Evolutionary conservation across 2,113 vertebrate species (phyloP), one percentile per base, ranked within the genome.

Genomic region (Pomatostomus ruficeps): DNA sequence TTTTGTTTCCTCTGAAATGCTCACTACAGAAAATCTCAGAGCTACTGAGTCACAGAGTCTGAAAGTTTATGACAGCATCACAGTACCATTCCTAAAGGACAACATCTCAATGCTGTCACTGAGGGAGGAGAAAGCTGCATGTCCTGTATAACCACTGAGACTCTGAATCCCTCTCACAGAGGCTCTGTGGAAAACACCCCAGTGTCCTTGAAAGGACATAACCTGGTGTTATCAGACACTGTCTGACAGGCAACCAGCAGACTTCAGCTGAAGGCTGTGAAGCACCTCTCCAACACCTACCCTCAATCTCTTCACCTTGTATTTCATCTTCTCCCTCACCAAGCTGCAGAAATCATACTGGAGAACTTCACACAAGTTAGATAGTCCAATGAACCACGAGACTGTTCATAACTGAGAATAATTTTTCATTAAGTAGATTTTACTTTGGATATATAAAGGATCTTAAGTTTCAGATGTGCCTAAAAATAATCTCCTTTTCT

Each of bases 331-430:
- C 12, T 76, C 70, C 66, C 67, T 52, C 16, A 42, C 14, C 0
- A 9, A 72, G 25, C n/a, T 82, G 48, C 54, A 90, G n/a, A 91
- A 79, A 90, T 67, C 33, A 21, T n/a, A 29, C 31, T 57, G 31
- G n/a, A 78, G 21, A 51, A 36, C 25, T 61, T 61, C 23, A 42
- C 36, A 11, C 4, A 65, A 79, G 24, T 49, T 23, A 55, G 35
- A 59, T 0, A 52, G 55, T 16, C 8, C 49, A 76, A 15, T 23
- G 73, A 82, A 65, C 24, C 42, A 46, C 0, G 0, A 45, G n/a
- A 86, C 33, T 59, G 52, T 35, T 29, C 63, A 11, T 46, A 90
- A 76, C 19, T 7, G 26, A 89, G 36, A 95, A 43, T 11, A 78
- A 55, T 3, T 15, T 33, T 92, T 80, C 35, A 62, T 33, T 57